Base-by-base conservation (phyloP, 1,140 invertebrate genomes). In the Drosophila neocordata region DNA sequence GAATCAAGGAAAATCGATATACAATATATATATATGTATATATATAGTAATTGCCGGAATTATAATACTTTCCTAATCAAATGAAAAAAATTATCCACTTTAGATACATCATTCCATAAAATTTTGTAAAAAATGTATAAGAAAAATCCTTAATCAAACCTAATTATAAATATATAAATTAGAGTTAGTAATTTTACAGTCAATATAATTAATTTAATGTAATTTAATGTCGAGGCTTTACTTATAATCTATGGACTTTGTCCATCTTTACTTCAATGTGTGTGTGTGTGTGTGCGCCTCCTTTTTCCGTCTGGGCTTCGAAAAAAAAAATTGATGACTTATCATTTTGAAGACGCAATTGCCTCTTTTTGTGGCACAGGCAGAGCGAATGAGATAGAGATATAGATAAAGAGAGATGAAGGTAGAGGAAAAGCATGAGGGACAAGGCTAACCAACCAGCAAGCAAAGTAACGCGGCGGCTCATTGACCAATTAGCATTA, bases 401-500 rank as follows among this genome's bases (percentile, higher is more conserved):
- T 15, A 48, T 15, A 20, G 15, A 18, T 6, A 20, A 6, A n/a
- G 12, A 6, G 66, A 41, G 55, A 73, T 48, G 38, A 38, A 60
- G 56, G 24, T 55, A 13, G 24, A 51, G 70, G 38, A 31, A 31
- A 41, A 31, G 60, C 6, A 4, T 11, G 65, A 61, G 61, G 34
- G 27, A 35, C 7, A n/a, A 27, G 24, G 27, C 18, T 18, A 34
- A 15, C 12, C 15, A 22, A 5, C 34, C 3, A 27, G 11, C 13
- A 12, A 24, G 27, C 35, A 9, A 37, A 15, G 44, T 11, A 41
- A 11, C 13, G 63, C 48, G 11, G 64, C 69, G 69, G 77, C 83
- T 87, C 82, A 88, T 87, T 88, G 82, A 77, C 83, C 82, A 87
- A 87, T 87, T 87, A 87, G 83, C 82, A 87, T 87, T 88, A 87